Conservation (phyloP, 2,888 invertebrate species). For the Phaedon cochleariae region DNA sequence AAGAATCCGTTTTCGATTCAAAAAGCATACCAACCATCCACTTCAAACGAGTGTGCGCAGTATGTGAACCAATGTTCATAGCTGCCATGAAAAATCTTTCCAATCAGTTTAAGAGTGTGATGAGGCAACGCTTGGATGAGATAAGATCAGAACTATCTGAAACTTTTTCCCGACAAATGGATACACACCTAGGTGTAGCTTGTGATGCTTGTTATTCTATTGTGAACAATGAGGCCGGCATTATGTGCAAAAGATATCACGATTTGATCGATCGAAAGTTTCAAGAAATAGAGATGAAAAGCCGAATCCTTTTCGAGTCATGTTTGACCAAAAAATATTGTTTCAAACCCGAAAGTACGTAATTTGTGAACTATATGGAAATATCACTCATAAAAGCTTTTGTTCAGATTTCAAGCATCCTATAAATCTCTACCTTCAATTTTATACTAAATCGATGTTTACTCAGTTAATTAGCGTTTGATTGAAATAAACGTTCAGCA, state of each 20-base stretch:
- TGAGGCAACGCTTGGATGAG: conserved; percentile 17
- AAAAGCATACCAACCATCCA: conserved; percentile 1
- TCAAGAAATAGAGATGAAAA: conserved; percentile 14
- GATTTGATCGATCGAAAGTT: conserved; percentile 19
- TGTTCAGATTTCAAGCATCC: background rate
- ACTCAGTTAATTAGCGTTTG: background rate
- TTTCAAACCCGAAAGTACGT: too few species aligned
- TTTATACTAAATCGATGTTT: too few species aligned
- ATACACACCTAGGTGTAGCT: background rate
- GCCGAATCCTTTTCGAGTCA: conserved; percentile 3
- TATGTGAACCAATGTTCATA: conserved; percentile 27
- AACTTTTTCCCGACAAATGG: background rate
- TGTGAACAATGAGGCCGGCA: conserved; percentile 14
- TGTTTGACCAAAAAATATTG: background rate
- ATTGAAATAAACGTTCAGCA: background rate
- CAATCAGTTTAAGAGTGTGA: conserved; percentile 13
- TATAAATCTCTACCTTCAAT: too few species aligned
- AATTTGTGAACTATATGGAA: too few species aligned
- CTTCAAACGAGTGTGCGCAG: conserved; percentile 24
- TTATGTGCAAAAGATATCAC: conserved; percentile 9
- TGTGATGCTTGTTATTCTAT: conserved; percentile 21
- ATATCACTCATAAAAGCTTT: too few species aligned
- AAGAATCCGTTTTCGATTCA: background rate
- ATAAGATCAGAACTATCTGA: conserved; percentile 19
- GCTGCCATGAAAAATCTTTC: conserved; percentile 18